Evolutionary conservation across 1,140 invertebrate species (phyloP).

Genomic region (Drosophila nikananu): DNA sequence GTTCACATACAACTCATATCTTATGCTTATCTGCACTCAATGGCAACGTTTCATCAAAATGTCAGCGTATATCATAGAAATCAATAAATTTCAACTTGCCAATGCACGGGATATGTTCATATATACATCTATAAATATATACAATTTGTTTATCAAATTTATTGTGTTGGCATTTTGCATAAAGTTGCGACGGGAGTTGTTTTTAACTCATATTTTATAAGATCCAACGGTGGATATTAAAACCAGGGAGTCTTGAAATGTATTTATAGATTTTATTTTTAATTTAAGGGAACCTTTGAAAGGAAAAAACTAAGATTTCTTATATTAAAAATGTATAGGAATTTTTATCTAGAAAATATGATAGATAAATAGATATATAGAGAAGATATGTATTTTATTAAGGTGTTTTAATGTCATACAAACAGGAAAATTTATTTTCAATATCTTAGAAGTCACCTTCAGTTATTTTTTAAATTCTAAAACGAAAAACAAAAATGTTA

Average conservation of each 20-base stretch:
- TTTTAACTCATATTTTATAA: slow-evolving; percentile 45
- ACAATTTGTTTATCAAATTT: slow-evolving; percentile 60
- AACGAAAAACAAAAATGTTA: too few species aligned
- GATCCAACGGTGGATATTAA: background rate
- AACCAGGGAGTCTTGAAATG: slow-evolving; percentile 16
- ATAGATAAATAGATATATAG: too few species aligned
- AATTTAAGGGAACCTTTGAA: too few species aligned
- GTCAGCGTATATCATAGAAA: slow-evolving; percentile 81
- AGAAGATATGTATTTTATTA: too few species aligned
- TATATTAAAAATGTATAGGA: too few species aligned
- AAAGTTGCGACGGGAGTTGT: slow-evolving; percentile 18
- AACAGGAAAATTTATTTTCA: too few species aligned
- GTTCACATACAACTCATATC: slow-evolving; percentile 56
- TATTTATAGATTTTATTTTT: background rate
- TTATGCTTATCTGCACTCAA: slow-evolving; percentile 78
- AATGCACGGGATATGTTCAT: slow-evolving; percentile 27
- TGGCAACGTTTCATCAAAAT: slow-evolving; percentile 82
- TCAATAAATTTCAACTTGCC: slow-evolving; percentile 75
- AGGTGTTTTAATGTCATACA: too few species aligned
- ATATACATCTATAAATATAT: background rate
- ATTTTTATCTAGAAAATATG: too few species aligned
- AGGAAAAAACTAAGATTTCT: background rate
- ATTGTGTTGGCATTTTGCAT: slow-evolving; percentile 51
- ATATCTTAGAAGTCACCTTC: too few species aligned
- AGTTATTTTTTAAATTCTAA: too few species aligned